Base-by-base conservation (phyloP, 37 sponge, comb jelly and placozoan species). In the Oscarella lobularis region DNA sequence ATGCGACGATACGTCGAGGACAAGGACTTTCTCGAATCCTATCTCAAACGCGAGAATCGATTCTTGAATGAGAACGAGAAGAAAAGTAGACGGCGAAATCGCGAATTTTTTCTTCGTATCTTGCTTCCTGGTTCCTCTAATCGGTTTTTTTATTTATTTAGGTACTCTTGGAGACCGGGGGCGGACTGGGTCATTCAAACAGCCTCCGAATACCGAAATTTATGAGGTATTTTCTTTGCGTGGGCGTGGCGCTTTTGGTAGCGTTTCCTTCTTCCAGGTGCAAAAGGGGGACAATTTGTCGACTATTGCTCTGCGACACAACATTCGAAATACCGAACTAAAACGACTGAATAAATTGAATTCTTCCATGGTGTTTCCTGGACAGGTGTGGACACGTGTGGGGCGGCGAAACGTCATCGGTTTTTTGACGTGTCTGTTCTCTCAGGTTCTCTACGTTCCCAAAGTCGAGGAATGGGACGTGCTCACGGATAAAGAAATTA, bases 1-100 rank as follows among this genome's bases (percentile, higher is more conserved):
- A 48, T 48, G 60, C 60, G 60, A 48, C 9, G 60, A 48, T 48
- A 48, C 60, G 60, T 48, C 14, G 60, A 48, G 60, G 60, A 48
- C 60, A 48, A 9, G 9, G 60, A 48, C 20, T 48, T 48, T 20
- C 60, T 48, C 20, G 14, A 48, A 48, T 48, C 60, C 20, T 48
- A 27, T 20, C 20, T 48, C 14, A 48, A 48, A 48, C 9, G 60
- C 9, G 60, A 48, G 60, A 48, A 48, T 48, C 60, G 60, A 9
- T 48, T 48, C 20, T 20, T 48, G n/a, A n/a, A n/a, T 20, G 60
- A 48, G 60, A 20, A 48, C 60, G 9, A 20, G 14, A 48, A 48
- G 9, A 20, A 48, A 48, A 48, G 60, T 48, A 48, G 60, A 20
- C 20, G 60, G 20, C 20, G 60, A 27, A 48, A 20, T 27, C 60